Evolutionary conservation across 1,140 invertebrate genomes (phyloP).

Genomic region (Halotydeus destructor): DNA sequence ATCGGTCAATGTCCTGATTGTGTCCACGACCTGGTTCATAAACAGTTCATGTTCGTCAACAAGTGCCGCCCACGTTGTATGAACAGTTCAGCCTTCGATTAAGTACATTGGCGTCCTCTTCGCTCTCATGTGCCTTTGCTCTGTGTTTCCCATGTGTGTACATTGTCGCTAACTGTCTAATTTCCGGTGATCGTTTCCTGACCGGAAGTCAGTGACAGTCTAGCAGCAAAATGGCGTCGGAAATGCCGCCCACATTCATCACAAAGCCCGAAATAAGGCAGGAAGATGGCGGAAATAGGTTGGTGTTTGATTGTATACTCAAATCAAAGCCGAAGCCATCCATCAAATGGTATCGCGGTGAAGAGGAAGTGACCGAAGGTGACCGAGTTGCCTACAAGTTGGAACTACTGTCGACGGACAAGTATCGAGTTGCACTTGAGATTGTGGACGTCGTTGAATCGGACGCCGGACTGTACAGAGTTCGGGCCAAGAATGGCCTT

Average conservation of each 20-base stretch:
- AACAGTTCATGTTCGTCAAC: too few relatives aligned
- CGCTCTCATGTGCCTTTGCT: too few relatives aligned
- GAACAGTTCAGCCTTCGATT: too few relatives aligned
- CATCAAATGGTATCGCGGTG: constrained; percentile 78
- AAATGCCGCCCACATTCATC: constrained; percentile 63
- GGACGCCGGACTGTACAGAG: constrained; percentile 90
- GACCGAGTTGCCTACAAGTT: constrained; percentile 27
- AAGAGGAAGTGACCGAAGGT: constrained; percentile 18
- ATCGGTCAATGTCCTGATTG: too few relatives aligned
- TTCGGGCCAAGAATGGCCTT: constrained; percentile 90
- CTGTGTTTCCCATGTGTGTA: too few relatives aligned
- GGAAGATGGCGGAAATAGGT: constrained; percentile 82
- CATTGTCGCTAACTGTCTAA: too few relatives aligned
- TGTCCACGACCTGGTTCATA: too few relatives aligned
- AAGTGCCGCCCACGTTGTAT: too few relatives aligned
- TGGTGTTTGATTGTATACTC: constrained; percentile 87
- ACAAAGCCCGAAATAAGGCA: constrained; percentile 91
- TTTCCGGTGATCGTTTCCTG: too few relatives aligned
- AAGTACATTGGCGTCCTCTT: too few relatives aligned
- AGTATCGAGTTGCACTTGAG: constrained; percentile 71
- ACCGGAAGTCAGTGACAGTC: too few relatives aligned
- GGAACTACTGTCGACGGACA: constrained; percentile 57
- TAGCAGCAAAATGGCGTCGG: too few relatives aligned
- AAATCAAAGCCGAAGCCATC: constrained; percentile 76
- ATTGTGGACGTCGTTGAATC: constrained; percentile 84